Conservation (phyloP, 2,113 vertebrate species). For the Mohoua ochrocephala region DNA sequence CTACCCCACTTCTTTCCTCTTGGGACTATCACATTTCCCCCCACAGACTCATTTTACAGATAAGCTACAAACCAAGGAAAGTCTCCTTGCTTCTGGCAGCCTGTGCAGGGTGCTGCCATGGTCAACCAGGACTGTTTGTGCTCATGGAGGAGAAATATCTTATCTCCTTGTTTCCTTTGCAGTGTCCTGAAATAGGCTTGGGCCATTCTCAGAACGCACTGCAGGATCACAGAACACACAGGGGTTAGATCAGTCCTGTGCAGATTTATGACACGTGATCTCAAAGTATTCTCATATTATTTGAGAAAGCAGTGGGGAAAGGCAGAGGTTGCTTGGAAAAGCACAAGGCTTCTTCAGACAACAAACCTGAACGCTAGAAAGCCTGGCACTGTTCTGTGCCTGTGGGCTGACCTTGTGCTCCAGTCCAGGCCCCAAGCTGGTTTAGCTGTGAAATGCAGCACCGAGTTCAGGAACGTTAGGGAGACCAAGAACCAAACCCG, state of each 20-base stretch:
- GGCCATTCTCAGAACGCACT: background rate
- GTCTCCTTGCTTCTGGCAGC: background rate
- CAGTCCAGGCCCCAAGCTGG: background rate
- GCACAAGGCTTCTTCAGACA: background rate
- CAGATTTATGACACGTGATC: background rate
- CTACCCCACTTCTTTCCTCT: slow-evolving; percentile 16
- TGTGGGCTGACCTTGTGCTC: background rate
- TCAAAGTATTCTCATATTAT: background rate
- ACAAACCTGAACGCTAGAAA: background rate
- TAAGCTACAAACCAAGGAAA: slow-evolving; percentile 5
- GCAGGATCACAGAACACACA: background rate
- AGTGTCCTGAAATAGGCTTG: slow-evolving; percentile 17
- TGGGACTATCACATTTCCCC: background rate
- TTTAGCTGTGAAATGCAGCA: background rate
- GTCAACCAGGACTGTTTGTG: background rate
- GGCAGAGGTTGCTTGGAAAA: background rate
- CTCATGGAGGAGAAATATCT: slow-evolving; percentile 6
- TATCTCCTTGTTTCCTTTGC: slow-evolving; percentile 20
- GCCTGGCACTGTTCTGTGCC: background rate
- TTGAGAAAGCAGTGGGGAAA: background rate
- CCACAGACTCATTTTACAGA: slow-evolving; percentile 8
- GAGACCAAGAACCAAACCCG: background rate
- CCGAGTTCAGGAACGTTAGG: background rate
- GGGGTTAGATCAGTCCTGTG: background rate
- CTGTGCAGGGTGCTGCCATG: background rate